Evolutionary conservation across 2,888 invertebrate species (phyloP).

Genomic region (Callinectes sapidus): DNA sequence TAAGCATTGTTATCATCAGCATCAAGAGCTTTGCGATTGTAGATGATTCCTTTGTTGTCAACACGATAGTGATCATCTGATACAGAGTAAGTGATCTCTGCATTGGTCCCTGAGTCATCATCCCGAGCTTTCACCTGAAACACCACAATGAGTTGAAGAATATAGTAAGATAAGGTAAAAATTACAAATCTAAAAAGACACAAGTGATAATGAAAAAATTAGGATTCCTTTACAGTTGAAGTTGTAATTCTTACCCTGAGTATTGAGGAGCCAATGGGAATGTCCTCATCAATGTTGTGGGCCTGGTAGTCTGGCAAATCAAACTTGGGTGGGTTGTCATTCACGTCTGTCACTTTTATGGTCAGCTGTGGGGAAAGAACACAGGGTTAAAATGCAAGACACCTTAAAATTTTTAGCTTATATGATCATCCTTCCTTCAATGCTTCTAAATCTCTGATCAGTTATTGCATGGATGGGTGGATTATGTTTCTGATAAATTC

Average conservation of each 20-base stretch:
- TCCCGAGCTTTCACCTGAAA: conserved; percentile 69
- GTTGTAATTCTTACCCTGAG: conserved; percentile 80
- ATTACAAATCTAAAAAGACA: too few species aligned
- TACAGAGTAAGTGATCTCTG: conserved; percentile 94
- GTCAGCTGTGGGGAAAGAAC: conserved; percentile 83
- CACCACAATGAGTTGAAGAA: not conserved
- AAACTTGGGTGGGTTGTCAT: conserved; percentile 97
- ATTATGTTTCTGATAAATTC: too few species aligned
- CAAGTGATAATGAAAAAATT: too few species aligned
- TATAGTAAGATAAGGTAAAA: too few species aligned
- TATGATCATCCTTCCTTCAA: not conserved
- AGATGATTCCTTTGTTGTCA: conserved; percentile 93
- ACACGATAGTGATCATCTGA: conserved; percentile 96
- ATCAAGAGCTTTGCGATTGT: conserved; percentile 93
- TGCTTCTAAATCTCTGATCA: not conserved
- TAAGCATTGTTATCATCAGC: conserved; percentile 98
- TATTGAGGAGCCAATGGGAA: conserved; percentile 92
- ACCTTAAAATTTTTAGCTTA: not conserved
- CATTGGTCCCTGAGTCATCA: conserved; percentile 94
- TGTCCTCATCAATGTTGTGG: conserved; percentile 96
- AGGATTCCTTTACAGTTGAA: not conserved
- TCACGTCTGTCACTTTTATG: conserved; percentile 95
- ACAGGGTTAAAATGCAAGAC: not conserved
- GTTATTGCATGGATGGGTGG: too few species aligned
- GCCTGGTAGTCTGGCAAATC: conserved; percentile 97